Conservation (phyloP, 2,113 vertebrate species). For the Pimephales promelas region DNA sequence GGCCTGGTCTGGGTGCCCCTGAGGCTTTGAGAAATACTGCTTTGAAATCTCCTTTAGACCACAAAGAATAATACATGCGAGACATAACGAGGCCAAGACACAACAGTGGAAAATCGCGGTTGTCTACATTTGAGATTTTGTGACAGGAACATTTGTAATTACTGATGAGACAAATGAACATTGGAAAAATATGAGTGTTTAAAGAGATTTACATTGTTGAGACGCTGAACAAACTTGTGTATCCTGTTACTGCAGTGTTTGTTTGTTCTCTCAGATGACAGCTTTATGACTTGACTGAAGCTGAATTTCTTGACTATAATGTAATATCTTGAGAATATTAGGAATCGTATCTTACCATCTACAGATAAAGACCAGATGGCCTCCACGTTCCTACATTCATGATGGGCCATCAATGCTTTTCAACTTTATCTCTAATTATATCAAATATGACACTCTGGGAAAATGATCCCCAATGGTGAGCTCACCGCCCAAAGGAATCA, state of each 20-base stretch:
- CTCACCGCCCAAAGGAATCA: constrained; percentile 40
- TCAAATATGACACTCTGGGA: constrained; percentile 71
- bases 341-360: neutral
- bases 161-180: constrained; percentile 28
- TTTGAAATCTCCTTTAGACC: constrained; percentile 46
- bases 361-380: constrained; percentile 38
- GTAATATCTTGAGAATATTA: constrained; percentile 36
- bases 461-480: constrained; percentile 42
- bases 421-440: constrained; percentile 42
- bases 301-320: constrained; percentile 18
- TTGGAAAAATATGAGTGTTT: constrained; percentile 7
- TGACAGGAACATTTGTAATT: constrained; percentile 16
- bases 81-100: constrained; percentile 50
- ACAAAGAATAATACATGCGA: constrained; percentile 38
- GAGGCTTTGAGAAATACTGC: neutral
- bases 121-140: constrained; percentile 50
- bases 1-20: neutral
- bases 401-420: constrained; percentile 10
- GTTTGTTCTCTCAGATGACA: constrained; percentile 2
- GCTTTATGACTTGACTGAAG: neutral
- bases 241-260: neutral
- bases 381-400: constrained; percentile 34
- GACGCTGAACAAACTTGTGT: constrained; percentile 13
- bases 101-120: constrained; percentile 59
- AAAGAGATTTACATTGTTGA: neutral